Evolutionary conservation across 2,113 vertebrate genomes (phyloP).

Genomic region (Myotis lucifugus): DNA sequence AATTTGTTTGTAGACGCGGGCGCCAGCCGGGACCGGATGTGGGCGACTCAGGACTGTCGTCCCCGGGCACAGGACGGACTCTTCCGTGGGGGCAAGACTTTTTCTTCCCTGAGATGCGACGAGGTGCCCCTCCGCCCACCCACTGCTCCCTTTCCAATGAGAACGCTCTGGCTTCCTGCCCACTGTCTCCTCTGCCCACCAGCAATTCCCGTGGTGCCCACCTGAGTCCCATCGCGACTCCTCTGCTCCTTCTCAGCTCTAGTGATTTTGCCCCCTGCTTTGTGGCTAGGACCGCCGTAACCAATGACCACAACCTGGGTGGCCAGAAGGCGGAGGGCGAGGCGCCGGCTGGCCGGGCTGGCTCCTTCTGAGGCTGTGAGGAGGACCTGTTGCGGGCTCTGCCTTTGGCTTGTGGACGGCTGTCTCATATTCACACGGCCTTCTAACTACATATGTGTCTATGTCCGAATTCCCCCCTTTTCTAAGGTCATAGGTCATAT

Average conservation of each 20-base stretch:
- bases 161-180: accelerated
- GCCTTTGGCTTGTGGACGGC: neutral
- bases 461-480: neutral
- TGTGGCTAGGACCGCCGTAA: neutral
- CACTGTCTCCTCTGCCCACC: accelerated
- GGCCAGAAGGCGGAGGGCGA: accelerated
- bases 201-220: neutral
- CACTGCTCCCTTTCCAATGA: accelerated
- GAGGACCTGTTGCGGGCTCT: neutral
- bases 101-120: neutral
- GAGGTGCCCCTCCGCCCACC: no score
- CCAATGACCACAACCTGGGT: accelerated
- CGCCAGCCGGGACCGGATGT: conserved; percentile 45
- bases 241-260: neutral
- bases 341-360: neutral
- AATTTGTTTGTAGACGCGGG: neutral
- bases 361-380: neutral
- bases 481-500: neutral
- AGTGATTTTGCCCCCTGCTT: neutral
- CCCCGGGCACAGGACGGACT: neutral
- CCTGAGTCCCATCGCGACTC: neutral
- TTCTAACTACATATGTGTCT: neutral
- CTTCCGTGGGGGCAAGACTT: neutral
- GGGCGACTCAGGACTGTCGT: conserved; percentile 60
- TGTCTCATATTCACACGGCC: neutral